Evolutionary conservation across 1,140 invertebrate genomes (phyloP), one percentile per base, ranked within the genome.

Genomic region (Babylonia areolata): DNA sequence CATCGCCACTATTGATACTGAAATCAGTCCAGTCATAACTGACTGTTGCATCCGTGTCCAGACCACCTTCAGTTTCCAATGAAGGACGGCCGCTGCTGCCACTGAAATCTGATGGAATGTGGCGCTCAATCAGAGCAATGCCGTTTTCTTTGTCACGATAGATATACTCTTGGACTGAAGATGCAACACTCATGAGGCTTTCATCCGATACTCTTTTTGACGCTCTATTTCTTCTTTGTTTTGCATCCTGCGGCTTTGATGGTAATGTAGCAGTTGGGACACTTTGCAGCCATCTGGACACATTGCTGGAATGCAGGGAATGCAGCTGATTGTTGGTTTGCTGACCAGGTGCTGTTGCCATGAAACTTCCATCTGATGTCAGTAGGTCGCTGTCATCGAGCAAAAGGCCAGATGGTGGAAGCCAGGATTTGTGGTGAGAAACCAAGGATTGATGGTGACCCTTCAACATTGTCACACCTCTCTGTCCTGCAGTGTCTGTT

Each of bases 71-170:
- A 80, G 89, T 92, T 40, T 92, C 90, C 20, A 92, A 37, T 17
- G 92, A 93, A 28, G 82, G 79, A 3, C 91, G 80, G 73, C 84
- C 80, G 54, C 78, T 88, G 28, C 89, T 89, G 69, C 88, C 89
- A 73, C 89, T 90, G 87, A 86, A 90, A 12, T 90, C 85, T 31
- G 91, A 90, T n/a, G 90, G 90, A 77, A 93, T 86, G 64, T 89
- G 88, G 2, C 87, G 85, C 78, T 92, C 93, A 20, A 93, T 87
- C 33, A 92, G 87, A 31, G 86, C 89, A 37, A 92, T 89, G 6
- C 90, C 91, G 31, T 87, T 90, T 64, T 93, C 92, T 42, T 85
- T 86, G 81, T 94, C 93, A 37, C 85, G 91, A 81, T 93, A 92
- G 1, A 93, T 84, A 85, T 90, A 92, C 39, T 93, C 90, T 35